Evolutionary conservation across 1,140 invertebrate genomes (phyloP), one percentile per base, ranked within the genome.

Genomic region (Caenorhabditis briggsae): DNA sequence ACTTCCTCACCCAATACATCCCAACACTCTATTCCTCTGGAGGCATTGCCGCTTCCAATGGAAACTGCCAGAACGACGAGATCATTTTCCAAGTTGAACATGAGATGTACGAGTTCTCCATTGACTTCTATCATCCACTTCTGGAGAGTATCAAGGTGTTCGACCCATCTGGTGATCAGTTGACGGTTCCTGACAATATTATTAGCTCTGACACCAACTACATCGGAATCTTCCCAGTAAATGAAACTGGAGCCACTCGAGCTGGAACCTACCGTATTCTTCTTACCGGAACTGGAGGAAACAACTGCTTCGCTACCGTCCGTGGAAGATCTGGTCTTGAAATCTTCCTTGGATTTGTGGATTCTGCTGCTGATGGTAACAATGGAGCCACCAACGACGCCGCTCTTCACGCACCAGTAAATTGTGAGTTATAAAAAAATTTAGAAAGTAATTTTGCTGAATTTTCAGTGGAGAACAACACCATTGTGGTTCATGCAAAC

Each of bases 81-180:
- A 53, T 86, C 46, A 64, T 88, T 55, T 88, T 88, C 86, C 88
- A 86, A 58, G 85, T 86, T 82, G 88, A 88, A 64, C 87, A 87
- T 25, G 83, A 85, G 41, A 88, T 87, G 82, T 86, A 78, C 50
- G 88, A 88, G 55, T 88, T 88, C 53, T 89, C 88, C 12, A 82
- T 88, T 48, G 86, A 88, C 59, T 88, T 83, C 87, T 88, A 88
- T 58, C 86, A 84, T n/a, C 87, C 86, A 83, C 50, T 88, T 18
- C 59, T 59, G 25, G 50, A 86, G 20, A 74, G n/a, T 33, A 53
- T 86, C 46, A 82, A 53, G 25, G 70, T 78, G 18, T 78, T 78
- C 23, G 59, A 83, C 25, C 88, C 88, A 48, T 48, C 74, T 48
- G 87, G 87, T 16, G 58, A 84, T n/a, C 43, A 58, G n/a, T 7